Conservation (phyloP, 64 coral and sea anemone genomes). For the Anthopleura sola region DNA sequence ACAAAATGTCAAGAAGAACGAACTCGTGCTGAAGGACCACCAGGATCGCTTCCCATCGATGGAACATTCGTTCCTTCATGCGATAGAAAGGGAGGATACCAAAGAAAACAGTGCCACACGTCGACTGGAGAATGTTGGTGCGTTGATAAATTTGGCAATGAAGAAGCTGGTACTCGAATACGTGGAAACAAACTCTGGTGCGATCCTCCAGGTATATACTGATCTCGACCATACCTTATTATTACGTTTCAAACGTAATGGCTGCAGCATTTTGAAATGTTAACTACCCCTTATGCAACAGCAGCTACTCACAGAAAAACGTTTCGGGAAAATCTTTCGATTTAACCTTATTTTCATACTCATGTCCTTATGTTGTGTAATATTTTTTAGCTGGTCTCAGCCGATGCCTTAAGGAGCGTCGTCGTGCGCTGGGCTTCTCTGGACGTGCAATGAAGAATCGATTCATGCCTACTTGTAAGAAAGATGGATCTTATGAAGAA, state of each 20-base stretch:
- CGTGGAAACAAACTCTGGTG: constrained; percentile 63
- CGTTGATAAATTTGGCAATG: constrained; percentile 71
- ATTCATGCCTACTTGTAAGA: constrained; percentile 67
- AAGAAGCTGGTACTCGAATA: constrained; percentile 66
- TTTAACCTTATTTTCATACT: no score
- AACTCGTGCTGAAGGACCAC: neutral
- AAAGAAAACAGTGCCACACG: constrained; percentile 69
- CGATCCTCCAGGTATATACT: constrained; percentile 62
- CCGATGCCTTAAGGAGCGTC: constrained; percentile 68
- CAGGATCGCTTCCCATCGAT: neutral
- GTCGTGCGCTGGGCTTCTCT: constrained; percentile 56
- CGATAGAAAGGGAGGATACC: constrained; percentile 61
- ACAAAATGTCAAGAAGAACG: constrained; percentile 69
- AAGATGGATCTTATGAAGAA: constrained; percentile 67
- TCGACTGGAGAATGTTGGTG: constrained; percentile 83
- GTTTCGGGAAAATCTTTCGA: no score
- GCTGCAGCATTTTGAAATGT: no score
- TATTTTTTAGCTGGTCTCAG: constrained; percentile 58
- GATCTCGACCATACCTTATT: no score
- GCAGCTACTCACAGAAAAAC: no score
- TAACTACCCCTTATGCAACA: no score
- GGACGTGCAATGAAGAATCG: constrained; percentile 18
- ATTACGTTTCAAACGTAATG: no score
- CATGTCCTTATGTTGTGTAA: neutral
- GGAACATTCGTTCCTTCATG: constrained; percentile 64